phyloP scores from a whole-genome alignment of 2,888 invertebrate genomes.

The Drosophila diplacantha region DNA sequence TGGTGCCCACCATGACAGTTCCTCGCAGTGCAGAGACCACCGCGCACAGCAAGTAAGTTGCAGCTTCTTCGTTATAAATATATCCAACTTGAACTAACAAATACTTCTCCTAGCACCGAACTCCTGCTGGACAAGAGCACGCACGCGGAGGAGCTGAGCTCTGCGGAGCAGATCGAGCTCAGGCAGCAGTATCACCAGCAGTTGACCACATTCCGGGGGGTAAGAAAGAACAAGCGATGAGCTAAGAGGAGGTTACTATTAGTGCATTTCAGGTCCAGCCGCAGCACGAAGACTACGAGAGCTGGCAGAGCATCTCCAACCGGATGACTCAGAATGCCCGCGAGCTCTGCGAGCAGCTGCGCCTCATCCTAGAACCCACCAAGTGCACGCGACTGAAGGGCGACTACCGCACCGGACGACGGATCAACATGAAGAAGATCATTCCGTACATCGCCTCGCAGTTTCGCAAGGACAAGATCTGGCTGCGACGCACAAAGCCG shows the following conservation, averaged over 20 bases:
- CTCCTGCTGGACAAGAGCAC: conserved; percentile 68
- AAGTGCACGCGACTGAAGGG: conserved; percentile 94
- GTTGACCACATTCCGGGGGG: conserved; percentile 61
- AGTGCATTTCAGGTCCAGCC: conserved; percentile 52
- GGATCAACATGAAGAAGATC: conserved; percentile 98
- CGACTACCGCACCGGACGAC: conserved; percentile 96
- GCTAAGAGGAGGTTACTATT: background rate
- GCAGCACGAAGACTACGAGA: conserved; percentile 73
- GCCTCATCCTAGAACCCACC: conserved; percentile 96
- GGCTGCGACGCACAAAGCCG: conserved; percentile 96
- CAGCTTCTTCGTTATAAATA: background rate
- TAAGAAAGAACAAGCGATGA: conserved; percentile 35
- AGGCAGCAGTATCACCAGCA: conserved; percentile 75
- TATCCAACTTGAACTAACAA: background rate
- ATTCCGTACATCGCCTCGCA: conserved; percentile 99
- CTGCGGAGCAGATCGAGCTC: conserved; percentile 71
- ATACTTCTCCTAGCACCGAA: conserved; percentile 62
- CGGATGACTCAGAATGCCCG: conserved; percentile 82
- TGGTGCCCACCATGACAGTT: conserved; percentile 82
- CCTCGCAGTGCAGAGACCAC: conserved; percentile 85
- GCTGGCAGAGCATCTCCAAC: conserved; percentile 76
- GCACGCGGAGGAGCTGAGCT: conserved; percentile 66
- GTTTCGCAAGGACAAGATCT: conserved; percentile 99
- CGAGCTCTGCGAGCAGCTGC: conserved; percentile 93
- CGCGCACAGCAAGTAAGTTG: conserved; percentile 84